phyloP scores from a whole-genome alignment of 2,113 vertebrate species.

The Carettochelys insculpta region DNA sequence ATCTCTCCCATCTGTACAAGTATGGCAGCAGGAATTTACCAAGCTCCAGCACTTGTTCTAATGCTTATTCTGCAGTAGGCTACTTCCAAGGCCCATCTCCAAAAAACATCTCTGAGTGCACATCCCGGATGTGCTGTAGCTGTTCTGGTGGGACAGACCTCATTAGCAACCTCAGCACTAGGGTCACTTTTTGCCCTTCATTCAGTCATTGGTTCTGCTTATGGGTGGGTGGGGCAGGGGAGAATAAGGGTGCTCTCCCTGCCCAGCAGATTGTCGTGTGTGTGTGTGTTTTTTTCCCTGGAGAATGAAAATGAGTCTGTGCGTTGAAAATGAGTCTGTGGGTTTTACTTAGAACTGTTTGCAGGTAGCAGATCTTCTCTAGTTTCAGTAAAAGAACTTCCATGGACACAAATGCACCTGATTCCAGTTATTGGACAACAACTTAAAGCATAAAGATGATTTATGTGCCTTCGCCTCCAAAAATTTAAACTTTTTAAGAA shows the following conservation, averaged over 20 bases:
- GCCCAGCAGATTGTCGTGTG: background rate
- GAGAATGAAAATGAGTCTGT: background rate
- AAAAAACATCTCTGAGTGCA: background rate
- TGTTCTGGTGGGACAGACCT: background rate
- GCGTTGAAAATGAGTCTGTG: background rate
- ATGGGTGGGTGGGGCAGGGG: background rate
- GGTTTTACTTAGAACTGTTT: background rate
- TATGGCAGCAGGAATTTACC: background rate
- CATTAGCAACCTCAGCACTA: background rate
- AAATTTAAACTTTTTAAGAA: background rate
- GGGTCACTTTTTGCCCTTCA: background rate
- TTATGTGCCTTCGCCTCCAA: background rate
- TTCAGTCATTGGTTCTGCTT: background rate
- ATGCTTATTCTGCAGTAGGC: background rate
- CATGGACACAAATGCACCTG: background rate
- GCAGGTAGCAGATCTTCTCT: background rate
- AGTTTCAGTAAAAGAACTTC: background rate
- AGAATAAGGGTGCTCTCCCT: background rate
- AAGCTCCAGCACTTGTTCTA: background rate
- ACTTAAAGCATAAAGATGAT: background rate
- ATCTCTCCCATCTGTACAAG: background rate
- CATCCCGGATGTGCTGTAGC: background rate
- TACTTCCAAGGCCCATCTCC: background rate
- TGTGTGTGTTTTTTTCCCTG: background rate
- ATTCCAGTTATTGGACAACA: background rate